Conservation (phyloP, 1,140 invertebrate genomes). For the Camponotus vicinus region DNA sequence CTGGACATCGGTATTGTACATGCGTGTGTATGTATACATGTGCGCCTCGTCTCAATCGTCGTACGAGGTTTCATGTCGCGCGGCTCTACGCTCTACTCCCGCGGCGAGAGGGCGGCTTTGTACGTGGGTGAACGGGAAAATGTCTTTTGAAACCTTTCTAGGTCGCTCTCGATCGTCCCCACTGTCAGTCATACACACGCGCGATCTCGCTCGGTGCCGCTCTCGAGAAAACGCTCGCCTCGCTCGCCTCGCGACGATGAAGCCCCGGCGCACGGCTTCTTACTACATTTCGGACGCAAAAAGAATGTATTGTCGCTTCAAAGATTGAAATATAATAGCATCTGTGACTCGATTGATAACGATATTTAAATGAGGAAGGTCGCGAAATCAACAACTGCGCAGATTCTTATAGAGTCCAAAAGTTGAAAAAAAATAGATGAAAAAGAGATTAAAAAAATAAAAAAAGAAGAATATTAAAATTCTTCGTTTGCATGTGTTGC, state of each 20-base stretch:
- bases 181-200: constrained; percentile 75
- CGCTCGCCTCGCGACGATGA: background rate
- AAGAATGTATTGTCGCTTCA: background rate
- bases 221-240: constrained; percentile 70
- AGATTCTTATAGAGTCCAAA: background rate
- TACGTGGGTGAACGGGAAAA: constrained; percentile 85
- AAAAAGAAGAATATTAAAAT: background rate
- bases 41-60: constrained; percentile 79
- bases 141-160: constrained; percentile 84
- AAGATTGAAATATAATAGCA: background rate
- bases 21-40: constrained; percentile 4
- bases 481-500: background rate
- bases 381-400: background rate
- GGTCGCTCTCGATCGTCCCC: constrained; percentile 82
- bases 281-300: background rate
- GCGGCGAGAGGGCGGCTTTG: constrained; percentile 74
- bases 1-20: constrained; percentile 35
- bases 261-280: background rate
- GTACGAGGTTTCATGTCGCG: constrained; percentile 77
- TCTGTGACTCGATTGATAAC: constrained; percentile 1
- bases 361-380: constrained; percentile 26
- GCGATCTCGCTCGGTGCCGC: constrained; percentile 61
- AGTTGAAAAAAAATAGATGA: background rate
- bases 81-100: constrained; percentile 67
- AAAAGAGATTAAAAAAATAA: background rate